phyloP scores from a whole-genome alignment of 2,797 vertebrate species.

The Cyprinella venusta region DNA sequence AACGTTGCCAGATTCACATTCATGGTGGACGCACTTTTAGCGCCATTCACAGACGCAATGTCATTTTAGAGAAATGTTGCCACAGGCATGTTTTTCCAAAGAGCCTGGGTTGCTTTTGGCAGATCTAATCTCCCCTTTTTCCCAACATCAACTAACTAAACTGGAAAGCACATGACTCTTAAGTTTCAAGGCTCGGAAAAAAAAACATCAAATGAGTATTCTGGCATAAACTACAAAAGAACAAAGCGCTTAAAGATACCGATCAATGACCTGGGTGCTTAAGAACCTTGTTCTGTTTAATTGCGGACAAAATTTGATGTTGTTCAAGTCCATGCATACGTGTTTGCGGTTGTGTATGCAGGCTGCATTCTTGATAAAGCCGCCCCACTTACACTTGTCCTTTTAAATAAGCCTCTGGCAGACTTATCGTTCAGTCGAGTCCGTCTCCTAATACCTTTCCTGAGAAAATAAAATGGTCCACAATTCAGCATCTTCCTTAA shows the following conservation, averaged over 20 bases:
- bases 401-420: conserved; percentile 37
- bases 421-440: conserved; percentile 44
- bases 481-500: conserved; percentile 43
- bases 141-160: conserved; percentile 17
- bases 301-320: not conserved
- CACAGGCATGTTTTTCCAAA: not conserved
- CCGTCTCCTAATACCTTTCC: conserved; percentile 36
- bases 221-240: conserved; percentile 6
- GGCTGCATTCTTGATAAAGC: conserved; percentile 18
- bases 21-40: not conserved
- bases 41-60: not conserved
- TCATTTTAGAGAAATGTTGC: not conserved
- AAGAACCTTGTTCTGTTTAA: not conserved
- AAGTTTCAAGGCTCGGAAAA: conserved; percentile 23
- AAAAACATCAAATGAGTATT: conserved; percentile 1
- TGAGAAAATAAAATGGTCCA: conserved; percentile 11
- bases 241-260: conserved; percentile 4
- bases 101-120: not conserved
- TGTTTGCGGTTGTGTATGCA: conserved; percentile 6
- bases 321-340: not conserved
- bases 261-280: not conserved
- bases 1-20: not conserved
- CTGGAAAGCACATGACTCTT: conserved; percentile 30
- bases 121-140: conserved; percentile 36
- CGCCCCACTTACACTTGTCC: conserved; percentile 29